Evolutionary conservation across 2,888 invertebrate genomes (phyloP), one percentile per base, ranked within the genome.

Genomic region (Drosophila siamana): DNA sequence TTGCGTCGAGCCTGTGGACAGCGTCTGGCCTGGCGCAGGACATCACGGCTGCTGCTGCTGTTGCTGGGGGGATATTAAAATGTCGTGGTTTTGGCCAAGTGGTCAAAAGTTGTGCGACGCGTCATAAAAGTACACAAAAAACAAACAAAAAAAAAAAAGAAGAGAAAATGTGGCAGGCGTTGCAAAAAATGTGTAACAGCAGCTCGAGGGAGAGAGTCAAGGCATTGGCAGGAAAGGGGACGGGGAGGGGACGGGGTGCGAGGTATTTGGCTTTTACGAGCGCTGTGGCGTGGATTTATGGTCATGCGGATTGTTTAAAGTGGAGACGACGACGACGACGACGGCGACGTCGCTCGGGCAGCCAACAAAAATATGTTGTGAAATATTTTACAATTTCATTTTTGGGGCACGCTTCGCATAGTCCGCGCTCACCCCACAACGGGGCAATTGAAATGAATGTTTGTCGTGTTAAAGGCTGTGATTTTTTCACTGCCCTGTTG

Each of bases 351-450:
- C n/a, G n/a, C n/a, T n/a, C 33, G 4, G 33, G 61, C 62, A 9
- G 64, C 77, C 76, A 76, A 69, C 70, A 82, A 74, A 85, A 85
- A 81, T 82, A 86, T 86, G 83, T 86, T 86, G 83, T 68, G 69
- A 80, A 86, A 82, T 82, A 82, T 82, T 86, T 82, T 72, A 83
- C 83, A 86, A 80, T 83, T 81, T 83, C 68, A 59, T 81, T 75
- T 80, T 85, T 82, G 62, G 50, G 57, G 60, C 65, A 30, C 54
- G 60, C 57, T 48, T 57, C 66, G 48, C 52, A 72, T 60, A 71
- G 72, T 60, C 50, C 13, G 9, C 24, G 6, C 28, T n/a, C 33
- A 4, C 44, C 44, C 73, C 78, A 78, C 79, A 69, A n/a, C 56
- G 73, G 73, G 69, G 70, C 82, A 86, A 81, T 86, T 82, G 74